A percentile compares a stretch with the other conserved stretches of the same genome.
These are phyloP conservation scores for Lophius americanus DNA, from an alignment of 2,797 vertebrate species.

Conservation along the genomic window DNA sequence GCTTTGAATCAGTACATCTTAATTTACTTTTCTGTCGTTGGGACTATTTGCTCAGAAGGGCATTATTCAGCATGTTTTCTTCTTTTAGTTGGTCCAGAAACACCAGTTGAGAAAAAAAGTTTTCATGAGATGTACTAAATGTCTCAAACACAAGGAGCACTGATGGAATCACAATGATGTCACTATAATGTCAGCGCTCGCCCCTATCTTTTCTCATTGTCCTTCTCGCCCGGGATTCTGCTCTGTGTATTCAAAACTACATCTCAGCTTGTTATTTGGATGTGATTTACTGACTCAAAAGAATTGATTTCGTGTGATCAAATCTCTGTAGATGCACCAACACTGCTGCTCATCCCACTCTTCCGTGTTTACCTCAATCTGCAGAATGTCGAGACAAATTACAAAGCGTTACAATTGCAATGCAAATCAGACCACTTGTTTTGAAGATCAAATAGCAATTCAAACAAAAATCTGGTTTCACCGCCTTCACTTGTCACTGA, in stretches of 20 bases:
- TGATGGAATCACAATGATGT: constrained; percentile 6
- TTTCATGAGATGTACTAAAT: constrained; percentile 23
- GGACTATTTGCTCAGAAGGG: too few relatives aligned
- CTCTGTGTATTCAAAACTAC: constrained; percentile 22
- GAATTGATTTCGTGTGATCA: constrained; percentile 36
- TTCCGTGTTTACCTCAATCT: constrained; percentile 27
- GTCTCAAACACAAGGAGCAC: constrained; percentile 13
- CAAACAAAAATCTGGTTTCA: constrained; percentile 25
- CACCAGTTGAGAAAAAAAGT: not conserved
- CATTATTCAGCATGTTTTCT: too few relatives aligned
- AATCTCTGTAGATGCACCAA: constrained; percentile 15
- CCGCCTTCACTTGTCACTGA: constrained; percentile 32
- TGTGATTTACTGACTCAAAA: constrained; percentile 27
- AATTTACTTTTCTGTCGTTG: too few relatives aligned
- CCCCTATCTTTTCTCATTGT: not conserved
- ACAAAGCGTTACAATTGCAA: constrained; percentile 29
- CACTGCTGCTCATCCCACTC: constrained; percentile 11
- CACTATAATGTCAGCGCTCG: constrained; percentile 9
- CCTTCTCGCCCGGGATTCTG: not conserved
- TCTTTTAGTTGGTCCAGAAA: constrained; percentile 13
- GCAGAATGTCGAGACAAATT: constrained; percentile 23
- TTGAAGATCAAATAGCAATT: constrained; percentile 48
- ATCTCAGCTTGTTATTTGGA: constrained; percentile 12
- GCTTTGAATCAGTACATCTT: too few relatives aligned
- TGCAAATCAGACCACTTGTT: constrained; percentile 30